Conservation (phyloP, 2,113 vertebrate genomes). For the Rhadina sibilatrix region DNA sequence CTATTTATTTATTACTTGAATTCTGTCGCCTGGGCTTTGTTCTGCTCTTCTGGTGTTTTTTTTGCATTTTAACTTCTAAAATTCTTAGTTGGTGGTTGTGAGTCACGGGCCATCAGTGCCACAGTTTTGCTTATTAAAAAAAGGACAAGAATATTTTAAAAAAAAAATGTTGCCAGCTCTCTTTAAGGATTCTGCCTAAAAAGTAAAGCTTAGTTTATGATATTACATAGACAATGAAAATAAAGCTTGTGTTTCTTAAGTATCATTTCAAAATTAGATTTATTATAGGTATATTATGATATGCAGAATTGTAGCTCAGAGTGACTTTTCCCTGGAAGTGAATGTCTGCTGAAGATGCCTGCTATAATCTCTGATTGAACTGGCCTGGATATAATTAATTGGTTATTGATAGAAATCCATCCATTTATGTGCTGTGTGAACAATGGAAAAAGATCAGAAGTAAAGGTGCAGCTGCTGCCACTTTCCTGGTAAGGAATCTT, state of each 20-base stretch:
- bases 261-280: neutral
- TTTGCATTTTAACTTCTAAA: neutral
- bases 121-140: neutral
- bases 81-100: neutral
- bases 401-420: neutral
- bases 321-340: neutral
- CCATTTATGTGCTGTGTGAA: neutral
- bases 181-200: neutral
- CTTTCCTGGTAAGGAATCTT: neutral
- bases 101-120: neutral
- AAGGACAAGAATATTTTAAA: neutral
- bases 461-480: neutral
- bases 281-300: neutral
- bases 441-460: neutral
- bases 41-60: neutral
- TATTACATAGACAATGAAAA: neutral
- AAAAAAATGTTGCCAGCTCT: neutral
- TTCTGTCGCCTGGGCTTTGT: neutral
- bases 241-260: neutral
- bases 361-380: neutral
- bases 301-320: neutral
- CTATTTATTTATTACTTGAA: accelerated
- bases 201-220: neutral
- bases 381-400: neutral
- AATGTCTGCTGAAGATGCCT: neutral